phyloP scores from a whole-genome alignment of 2,113 vertebrate species.

The Speoplatyrhinus poulsoni region DNA sequence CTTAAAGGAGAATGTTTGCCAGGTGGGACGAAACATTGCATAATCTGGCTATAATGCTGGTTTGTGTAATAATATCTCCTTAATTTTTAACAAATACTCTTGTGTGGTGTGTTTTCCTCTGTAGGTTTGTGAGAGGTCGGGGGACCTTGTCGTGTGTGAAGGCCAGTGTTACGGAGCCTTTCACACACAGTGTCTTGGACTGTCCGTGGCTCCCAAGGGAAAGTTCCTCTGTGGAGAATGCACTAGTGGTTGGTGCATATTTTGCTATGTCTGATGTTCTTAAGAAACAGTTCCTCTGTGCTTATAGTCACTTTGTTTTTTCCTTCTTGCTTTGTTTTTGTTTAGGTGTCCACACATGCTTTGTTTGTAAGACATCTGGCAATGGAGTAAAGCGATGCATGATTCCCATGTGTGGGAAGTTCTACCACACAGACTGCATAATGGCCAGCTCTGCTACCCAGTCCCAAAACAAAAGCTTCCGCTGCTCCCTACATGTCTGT shows the following conservation, averaged over 20 bases:
- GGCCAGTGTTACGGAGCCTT: constrained; percentile 97
- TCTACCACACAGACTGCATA: constrained; percentile 91
- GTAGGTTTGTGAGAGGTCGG: constrained; percentile 93
- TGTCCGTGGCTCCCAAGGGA: constrained; percentile 87
- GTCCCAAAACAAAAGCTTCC: constrained; percentile 89
- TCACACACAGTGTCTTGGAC: constrained; percentile 91
- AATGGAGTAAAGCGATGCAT: constrained; percentile 91
- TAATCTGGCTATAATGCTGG: neutral
- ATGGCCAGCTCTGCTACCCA: constrained; percentile 83
- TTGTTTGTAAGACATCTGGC: constrained; percentile 90
- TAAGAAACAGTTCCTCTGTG: neutral
- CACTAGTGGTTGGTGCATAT: constrained; percentile 79
- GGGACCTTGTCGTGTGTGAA: constrained; percentile 92
- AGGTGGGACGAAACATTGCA: constrained; percentile 74
- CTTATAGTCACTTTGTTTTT: neutral
- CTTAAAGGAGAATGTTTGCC: constrained; percentile 96
- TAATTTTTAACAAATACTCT: neutral
- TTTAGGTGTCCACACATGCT: constrained; percentile 90
- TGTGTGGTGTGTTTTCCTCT: constrained; percentile 22
- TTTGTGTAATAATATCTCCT: neutral
- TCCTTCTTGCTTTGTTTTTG: neutral
- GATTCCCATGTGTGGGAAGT: constrained; percentile 94
- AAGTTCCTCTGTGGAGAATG: constrained; percentile 95
- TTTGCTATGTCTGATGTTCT: neutral
- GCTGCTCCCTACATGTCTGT: constrained; percentile 95